These are phyloP conservation scores for Eurytemora carolleeae DNA, from an alignment of 1,140 invertebrate species.

Conservation along the genomic window DNA sequence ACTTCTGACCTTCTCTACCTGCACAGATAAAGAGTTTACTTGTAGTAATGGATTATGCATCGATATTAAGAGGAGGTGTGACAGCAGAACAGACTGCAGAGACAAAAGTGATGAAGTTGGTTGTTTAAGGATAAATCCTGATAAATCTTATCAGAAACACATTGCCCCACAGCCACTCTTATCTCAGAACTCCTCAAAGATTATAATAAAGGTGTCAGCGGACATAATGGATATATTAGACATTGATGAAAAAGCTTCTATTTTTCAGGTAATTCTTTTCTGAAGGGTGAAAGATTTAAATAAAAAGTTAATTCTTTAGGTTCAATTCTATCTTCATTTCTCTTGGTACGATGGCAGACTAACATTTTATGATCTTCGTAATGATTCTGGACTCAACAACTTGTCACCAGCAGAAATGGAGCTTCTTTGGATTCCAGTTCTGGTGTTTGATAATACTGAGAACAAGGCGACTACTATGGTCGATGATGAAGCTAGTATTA, in stretches of 20 bases:
- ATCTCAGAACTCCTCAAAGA: not conserved
- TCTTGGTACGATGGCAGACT: no score
- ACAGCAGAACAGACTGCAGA: not conserved
- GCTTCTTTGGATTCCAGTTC: not conserved
- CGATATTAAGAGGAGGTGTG: no score
- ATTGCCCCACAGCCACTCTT: not conserved
- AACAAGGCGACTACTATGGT: not conserved
- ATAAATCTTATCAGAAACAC: not conserved
- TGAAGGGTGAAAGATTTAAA: not conserved
- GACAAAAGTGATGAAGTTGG: not conserved
- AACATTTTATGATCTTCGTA: not conserved
- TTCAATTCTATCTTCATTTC: no score
- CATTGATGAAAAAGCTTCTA: not conserved
- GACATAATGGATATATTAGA: not conserved
- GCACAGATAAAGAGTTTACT: no score
- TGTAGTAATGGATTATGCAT: no score
- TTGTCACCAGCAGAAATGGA: not conserved
- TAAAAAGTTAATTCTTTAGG: no score
- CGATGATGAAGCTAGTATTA: not conserved
- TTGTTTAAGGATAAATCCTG: not conserved
- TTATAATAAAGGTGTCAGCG: not conserved
- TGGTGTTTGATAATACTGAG: not conserved
- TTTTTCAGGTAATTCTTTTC: not conserved
- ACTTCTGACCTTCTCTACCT: no score
- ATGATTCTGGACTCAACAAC: not conserved